Base-by-base conservation (phyloP, 2,888 invertebrate species). In the Himalopsyche japonica region DNA sequence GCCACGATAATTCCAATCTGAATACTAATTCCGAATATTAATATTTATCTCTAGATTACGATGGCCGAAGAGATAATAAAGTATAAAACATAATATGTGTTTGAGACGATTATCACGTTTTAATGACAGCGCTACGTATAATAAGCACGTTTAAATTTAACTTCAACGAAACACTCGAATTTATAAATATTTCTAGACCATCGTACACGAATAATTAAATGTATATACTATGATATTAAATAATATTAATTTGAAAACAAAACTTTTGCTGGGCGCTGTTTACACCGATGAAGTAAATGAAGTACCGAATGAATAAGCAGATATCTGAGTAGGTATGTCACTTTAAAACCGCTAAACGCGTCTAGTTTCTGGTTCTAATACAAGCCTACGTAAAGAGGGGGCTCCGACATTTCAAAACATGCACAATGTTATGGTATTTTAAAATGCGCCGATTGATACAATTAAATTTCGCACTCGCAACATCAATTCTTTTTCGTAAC, bases 191-290 rank as follows among this genome's bases (percentile, higher is more conserved):
- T 32, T 4, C 32, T 4, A 32, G 3, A 32, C 6, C 3, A 32
- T 4, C 6, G 32, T 6, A 32, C 3, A 4, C 3, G 3, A 32
- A 32, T 32, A 32, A 32, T 32, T 32, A 32, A 32, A 32, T 32
- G 6, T 32, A 6, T 32, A 37, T 37, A n/a, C n/a, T n/a, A n/a
- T n/a, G n/a, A n/a, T n/a, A 8, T 8, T 37, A 37, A 8, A 37
- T 37, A 15, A 43, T 43, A 43, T 43, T 3, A 2, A 27, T 30
- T 30, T 24, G 4, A 57, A 24, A 20, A 15, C 24, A 20, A 30
- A 30, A 83, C 83, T 83, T 83, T 83, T 76, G 47, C 10, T 24
- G 34, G 80, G 79, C 76, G 80, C 83, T 79, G 79, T 79, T 70
- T 47, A 32, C 8, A 20, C 6, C 32, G 20, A 43, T 43, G 81